A percentile compares a stretch with the other conserved stretches of the same genome.
phyloP scores from a whole-genome alignment of 1,140 invertebrate species.

The Andrena cerasifolii region DNA sequence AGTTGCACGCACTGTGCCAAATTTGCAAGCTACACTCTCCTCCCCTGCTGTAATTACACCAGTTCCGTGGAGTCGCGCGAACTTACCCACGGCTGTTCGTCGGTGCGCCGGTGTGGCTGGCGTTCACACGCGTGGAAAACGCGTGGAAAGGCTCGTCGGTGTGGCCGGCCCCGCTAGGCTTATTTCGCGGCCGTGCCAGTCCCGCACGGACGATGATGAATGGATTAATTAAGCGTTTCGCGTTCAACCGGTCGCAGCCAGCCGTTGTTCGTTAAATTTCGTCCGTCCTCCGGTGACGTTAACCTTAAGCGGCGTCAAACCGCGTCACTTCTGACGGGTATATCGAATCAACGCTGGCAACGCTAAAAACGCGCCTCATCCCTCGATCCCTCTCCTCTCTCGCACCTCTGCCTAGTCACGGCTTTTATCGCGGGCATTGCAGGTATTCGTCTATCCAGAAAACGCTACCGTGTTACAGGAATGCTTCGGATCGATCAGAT shows the following conservation, averaged over 20 bases:
- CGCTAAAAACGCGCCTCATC: conserved; percentile 3
- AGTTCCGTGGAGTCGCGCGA: conserved; percentile 56
- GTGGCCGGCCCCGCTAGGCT: conserved; percentile 34
- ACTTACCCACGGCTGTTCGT: conserved; percentile 43
- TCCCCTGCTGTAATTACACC: conserved; percentile 57
- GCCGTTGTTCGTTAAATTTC: conserved; percentile 45
- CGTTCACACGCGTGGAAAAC: neutral
- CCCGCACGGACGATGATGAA: conserved; percentile 57
- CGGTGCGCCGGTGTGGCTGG: neutral
- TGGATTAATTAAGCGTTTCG: conserved; percentile 67
- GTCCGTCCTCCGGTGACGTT: neutral
- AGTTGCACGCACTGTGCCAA: conserved; percentile 57
- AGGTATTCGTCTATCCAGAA: no score
- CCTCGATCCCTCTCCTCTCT: neutral
- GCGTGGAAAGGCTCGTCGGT: neutral
- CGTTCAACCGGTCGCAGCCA: conserved; percentile 29
- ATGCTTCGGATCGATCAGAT: no score
- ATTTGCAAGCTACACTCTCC: conserved; percentile 58
- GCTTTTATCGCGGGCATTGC: no score
- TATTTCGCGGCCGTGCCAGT: conserved; percentile 57
- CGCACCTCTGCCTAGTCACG: no score
- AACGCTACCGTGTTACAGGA: no score
- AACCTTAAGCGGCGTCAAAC: conserved; percentile 26
- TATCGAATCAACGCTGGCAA: conserved; percentile 37
- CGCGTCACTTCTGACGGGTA: conserved; percentile 26